Evolutionary conservation across 1,140 invertebrate genomes (phyloP).

Genomic region (Atta texana): DNA sequence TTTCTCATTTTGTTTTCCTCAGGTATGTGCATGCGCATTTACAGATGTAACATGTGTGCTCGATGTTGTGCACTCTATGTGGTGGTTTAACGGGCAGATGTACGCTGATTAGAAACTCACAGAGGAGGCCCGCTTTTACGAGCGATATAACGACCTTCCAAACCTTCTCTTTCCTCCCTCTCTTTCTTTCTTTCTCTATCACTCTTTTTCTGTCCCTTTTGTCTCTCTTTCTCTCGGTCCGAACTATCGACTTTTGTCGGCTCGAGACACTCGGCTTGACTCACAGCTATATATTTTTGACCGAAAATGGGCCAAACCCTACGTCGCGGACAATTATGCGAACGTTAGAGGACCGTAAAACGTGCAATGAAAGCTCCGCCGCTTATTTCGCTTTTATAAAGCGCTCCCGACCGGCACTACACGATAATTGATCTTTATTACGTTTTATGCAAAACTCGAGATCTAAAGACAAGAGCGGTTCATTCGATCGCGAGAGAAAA

Average conservation of each 20-base stretch:
- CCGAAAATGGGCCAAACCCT: conserved; percentile 77
- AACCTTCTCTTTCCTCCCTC: conserved; percentile 4
- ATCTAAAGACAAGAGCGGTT: neutral
- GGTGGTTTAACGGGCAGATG: conserved; percentile 69
- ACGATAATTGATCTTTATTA: conserved; percentile 56
- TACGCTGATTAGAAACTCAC: conserved; percentile 73
- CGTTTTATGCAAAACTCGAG: conserved; percentile 40
- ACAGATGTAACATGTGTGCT: conserved; percentile 33
- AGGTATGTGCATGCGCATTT: conserved; percentile 44
- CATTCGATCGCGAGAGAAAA: conserved; percentile 7
- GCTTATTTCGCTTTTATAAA: conserved; percentile 36
- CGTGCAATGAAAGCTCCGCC: conserved; percentile 59
- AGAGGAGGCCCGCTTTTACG: conserved; percentile 54
- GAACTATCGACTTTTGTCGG: conserved; percentile 72
- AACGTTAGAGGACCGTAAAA: conserved; percentile 64
- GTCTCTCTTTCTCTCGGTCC: conserved; percentile 25
- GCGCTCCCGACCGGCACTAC: neutral
- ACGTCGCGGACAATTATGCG: conserved; percentile 71
- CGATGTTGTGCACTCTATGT: neutral
- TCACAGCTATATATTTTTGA: conserved; percentile 75
- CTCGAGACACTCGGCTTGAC: conserved; percentile 49
- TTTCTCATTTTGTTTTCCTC: neutral
- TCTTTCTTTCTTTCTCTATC: neutral
- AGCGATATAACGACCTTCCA: conserved; percentile 52
- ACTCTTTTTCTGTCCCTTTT: neutral